These are phyloP conservation scores for Peromyscus polionotus DNA, from an alignment of 2,113 vertebrate species.

Conservation along the genomic window DNA sequence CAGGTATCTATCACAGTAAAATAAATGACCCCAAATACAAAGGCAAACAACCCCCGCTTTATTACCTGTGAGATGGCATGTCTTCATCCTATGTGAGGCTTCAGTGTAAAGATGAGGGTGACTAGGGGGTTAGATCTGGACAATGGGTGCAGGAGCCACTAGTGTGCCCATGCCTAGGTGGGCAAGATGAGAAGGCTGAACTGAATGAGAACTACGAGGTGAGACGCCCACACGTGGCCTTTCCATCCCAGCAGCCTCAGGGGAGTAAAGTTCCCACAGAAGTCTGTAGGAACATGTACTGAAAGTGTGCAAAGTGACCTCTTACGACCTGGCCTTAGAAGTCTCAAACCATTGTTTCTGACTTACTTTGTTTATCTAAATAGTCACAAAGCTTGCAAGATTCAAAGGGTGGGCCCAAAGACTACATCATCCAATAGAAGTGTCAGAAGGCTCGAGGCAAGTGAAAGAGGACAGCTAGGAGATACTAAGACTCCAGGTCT, in stretches of 20 bases:
- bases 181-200: neutral
- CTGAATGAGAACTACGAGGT: neutral
- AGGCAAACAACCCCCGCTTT: neutral
- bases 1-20: neutral
- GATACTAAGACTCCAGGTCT: neutral
- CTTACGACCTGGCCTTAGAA: neutral
- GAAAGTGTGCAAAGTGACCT: neutral
- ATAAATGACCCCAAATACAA: neutral
- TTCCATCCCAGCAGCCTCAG: fast-evolving
- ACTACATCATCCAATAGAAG: neutral
- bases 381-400: neutral
- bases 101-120: neutral
- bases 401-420: neutral
- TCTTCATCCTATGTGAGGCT: neutral
- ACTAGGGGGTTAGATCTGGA: neutral
- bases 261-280: neutral
- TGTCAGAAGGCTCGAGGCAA: neutral
- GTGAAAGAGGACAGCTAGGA: conserved; percentile 2
- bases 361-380: neutral
- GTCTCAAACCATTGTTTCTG: neutral
- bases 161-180: neutral
- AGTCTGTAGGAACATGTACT: neutral
- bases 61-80: neutral
- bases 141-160: neutral
- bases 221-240: neutral